Evolutionary conservation across 35 echinoderm and acorn worm species (phyloP).

Genomic region (Acanthaster planci): DNA sequence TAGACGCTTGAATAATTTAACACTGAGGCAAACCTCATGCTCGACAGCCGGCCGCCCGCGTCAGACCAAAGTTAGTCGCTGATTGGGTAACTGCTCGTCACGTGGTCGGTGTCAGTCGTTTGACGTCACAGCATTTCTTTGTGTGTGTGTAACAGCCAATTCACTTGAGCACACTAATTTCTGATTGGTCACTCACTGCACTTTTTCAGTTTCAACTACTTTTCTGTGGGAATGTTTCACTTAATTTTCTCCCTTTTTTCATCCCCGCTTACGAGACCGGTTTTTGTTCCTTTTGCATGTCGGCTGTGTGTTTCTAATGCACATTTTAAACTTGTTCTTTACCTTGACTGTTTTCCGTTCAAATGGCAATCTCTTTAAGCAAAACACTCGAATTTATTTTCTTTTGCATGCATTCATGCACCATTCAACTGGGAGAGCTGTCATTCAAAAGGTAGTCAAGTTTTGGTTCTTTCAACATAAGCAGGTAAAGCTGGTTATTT

Average conservation of each 20-base stretch:
- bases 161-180: conserved; percentile 6
- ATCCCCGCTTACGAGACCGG: too few relatives aligned
- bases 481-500: too few relatives aligned
- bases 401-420: conserved; percentile 28
- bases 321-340: too few relatives aligned
- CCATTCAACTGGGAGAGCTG: not conserved
- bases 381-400: not conserved
- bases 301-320: too few relatives aligned
- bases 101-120: conserved; percentile 39
- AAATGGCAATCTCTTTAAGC: too few relatives aligned
- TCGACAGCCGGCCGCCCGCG: conserved; percentile 75
- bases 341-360: too few relatives aligned
- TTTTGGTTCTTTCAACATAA: too few relatives aligned
- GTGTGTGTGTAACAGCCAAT: conserved; percentile 6
- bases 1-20: conserved; percentile 84
- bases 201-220: too few relatives aligned
- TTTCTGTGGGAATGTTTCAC: too few relatives aligned
- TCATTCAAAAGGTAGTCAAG: too few relatives aligned
- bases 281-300: too few relatives aligned
- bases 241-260: too few relatives aligned
- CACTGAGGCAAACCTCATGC: conserved; percentile 78
- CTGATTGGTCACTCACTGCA: not conserved
- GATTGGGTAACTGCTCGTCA: conserved; percentile 68
- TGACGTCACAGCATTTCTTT: conserved; percentile 28
- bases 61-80: conserved; percentile 96